These are phyloP conservation scores for Lycodopsis pacificus DNA, from an alignment of 2,797 vertebrate species.

Conservation along the genomic window DNA sequence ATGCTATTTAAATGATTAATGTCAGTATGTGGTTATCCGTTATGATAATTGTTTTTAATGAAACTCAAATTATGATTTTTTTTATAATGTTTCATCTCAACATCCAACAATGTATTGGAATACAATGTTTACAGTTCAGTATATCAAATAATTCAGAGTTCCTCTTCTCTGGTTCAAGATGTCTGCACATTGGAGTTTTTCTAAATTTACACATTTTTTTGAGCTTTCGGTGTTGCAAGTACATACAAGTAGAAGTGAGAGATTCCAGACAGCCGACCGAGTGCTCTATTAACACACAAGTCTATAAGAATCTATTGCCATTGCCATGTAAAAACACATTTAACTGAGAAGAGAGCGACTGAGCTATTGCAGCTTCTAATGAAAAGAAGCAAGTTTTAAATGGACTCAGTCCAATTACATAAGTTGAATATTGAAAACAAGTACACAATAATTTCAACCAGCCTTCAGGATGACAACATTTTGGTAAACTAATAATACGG, in stretches of 20 bases:
- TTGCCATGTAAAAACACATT: no score
- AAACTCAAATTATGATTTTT: not conserved
- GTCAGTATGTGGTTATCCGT: not conserved
- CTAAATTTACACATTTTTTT: no score
- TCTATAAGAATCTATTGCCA: no score
- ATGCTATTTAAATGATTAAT: not conserved
- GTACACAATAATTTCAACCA: slow-evolving; percentile 38
- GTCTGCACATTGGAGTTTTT: not conserved
- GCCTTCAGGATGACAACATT: slow-evolving; percentile 53
- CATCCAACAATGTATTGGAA: not conserved
- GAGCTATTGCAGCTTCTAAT: slow-evolving; percentile 47
- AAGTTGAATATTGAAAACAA: slow-evolving; percentile 22
- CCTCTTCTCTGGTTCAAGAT: not conserved
- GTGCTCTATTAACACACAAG: no score
- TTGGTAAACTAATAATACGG: slow-evolving; percentile 62
- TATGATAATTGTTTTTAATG: not conserved
- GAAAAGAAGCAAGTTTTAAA: slow-evolving; percentile 58
- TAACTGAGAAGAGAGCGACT: slow-evolving; percentile 38
- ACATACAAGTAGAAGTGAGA: no score
- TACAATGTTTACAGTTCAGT: not conserved
- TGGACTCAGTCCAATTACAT: slow-evolving; percentile 50
- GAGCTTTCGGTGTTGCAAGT: no score
- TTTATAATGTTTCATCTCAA: not conserved
- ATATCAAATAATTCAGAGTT: not conserved
- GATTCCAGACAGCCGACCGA: no score